Evolutionary conservation across 2,797 vertebrate species (phyloP), one percentile per base, ranked within the genome.

Genomic region (Nothura maculosa): DNA sequence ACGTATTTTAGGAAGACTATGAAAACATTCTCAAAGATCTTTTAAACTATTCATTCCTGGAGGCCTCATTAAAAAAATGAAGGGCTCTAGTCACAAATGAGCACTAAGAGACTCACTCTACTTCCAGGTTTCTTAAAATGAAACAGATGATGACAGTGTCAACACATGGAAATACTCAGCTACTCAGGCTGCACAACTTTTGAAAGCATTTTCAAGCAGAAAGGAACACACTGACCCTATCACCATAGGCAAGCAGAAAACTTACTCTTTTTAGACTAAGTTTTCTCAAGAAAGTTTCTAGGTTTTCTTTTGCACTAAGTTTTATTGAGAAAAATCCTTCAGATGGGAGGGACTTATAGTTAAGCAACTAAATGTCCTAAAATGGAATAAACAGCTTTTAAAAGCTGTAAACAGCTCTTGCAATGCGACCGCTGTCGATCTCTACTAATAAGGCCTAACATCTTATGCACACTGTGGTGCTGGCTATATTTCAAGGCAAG

Each of bases 391-490:
- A n/a, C n/a, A n/a, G n/a, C n/a, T n/a, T n/a, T n/a, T n/a, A n/a
- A n/a, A n/a, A n/a, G n/a, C 48, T 66, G 38, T 45, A 79, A 87
- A 68, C 21, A 92, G 61, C 38, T 90, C 91, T 66, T 86, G 24
- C 38, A 90, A 81, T 9, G 30, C 14, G 45, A 85, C 42, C 79
- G 43, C 28, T 62, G 28, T 28, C 55, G 24, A 45, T 68, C 20
- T 76, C 77, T 28, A 15, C 15, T n/a, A 92, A 25, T 76, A 90
- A 85, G 30, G 58, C 42, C 55, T 58, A 83, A 2, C 13, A 74
- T n/a, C 47, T 79, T 22, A 84, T 1, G 12, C 72, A 79, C 13
- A 75, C n/a, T 38, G 52, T 30, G 32, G 12, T 50, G 18, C 25
- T 45, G 82, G 50, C 24, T 80, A 0, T 16, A 77, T 6, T n/a